Evolutionary conservation across 64 coral and sea anemone genomes (phyloP), one percentile per base, ranked within the genome.

Genomic region (Actinia tenebrosa): DNA sequence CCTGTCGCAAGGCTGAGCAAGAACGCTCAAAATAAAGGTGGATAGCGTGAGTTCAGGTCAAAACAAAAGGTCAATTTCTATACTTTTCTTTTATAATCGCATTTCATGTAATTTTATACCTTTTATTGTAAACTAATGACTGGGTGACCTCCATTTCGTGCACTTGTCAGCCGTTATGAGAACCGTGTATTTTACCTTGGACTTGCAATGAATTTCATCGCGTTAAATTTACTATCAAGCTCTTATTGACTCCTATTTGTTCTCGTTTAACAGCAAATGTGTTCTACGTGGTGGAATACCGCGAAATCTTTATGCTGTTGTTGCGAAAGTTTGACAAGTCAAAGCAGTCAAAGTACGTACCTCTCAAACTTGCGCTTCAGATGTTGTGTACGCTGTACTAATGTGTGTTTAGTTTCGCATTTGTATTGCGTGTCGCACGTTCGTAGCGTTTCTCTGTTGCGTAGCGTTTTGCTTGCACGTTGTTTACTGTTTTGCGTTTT

Each of bases 251-350:
- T 27, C 45, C 10, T 45, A 68, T 86, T 7, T 83, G 58, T 55
- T 7, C 53, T 22, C 89, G 23, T 83, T 89, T 7, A 16, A 64
- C n/a, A 99, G 97, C 89, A 3, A 99, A 99, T 56, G 83, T 99
- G 78, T 99, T 99, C 77, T 99, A 99, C 83, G 84, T 90, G 61
- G 68, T 87, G 69, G 97, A 99, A 80, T 99, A 95, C 84, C 88
- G 97, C 83, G 97, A 99, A 43, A 93, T 95, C 84, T 99, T 99
- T 62, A 22, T 95, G 22, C 23, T 86, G 27, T 60, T 99, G 6
- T 60, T 99, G 56, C 83, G 90, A 25, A 99, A 99, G 78, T 99
- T 99, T 64, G 63, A 95, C 78, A 88, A 92, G 59, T 86, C 86
- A 82, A 92, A 88, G 83, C 97, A 99, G 45, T 89, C 97, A 85